phyloP scores from a whole-genome alignment of 2,113 vertebrate species.

The Potamarius usumacintae region DNA sequence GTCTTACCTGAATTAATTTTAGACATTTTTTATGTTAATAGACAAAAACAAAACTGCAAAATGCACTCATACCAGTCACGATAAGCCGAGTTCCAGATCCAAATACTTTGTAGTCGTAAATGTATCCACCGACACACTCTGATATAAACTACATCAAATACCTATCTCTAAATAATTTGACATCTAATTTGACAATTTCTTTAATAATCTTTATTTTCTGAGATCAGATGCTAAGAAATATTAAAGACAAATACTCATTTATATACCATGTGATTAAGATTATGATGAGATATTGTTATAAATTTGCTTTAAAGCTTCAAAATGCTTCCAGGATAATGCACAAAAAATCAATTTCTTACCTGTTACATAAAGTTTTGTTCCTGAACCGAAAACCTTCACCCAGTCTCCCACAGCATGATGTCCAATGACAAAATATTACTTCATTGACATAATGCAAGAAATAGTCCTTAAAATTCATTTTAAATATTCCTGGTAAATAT shows the following conservation, averaged over 20 bases:
- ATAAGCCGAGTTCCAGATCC: constrained; percentile 46
- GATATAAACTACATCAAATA: constrained; percentile 39
- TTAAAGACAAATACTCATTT: neutral
- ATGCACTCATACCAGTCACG: constrained; percentile 43
- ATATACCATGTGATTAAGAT: neutral
- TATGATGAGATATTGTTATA: neutral
- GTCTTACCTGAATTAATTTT: neutral
- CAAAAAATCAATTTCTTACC: constrained; percentile 29
- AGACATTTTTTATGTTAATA: neutral
- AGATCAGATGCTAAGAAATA: neutral
- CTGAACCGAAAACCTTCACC: constrained; percentile 40
- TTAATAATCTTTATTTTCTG: neutral
- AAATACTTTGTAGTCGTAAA: constrained; percentile 38
- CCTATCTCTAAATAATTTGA: neutral
- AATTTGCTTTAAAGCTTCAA: neutral
- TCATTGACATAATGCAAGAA: neutral
- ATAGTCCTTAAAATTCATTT: neutral
- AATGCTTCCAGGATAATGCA: neutral
- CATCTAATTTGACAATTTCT: neutral
- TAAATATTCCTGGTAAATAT: neutral
- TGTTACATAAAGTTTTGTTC: constrained; percentile 42
- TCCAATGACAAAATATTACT: constrained; percentile 13
- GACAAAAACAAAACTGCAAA: neutral
- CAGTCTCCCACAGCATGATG: constrained; percentile 18
- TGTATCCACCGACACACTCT: neutral